phyloP scores from a whole-genome alignment of 2,113 vertebrate species.

The Zosterops pallidus region DNA sequence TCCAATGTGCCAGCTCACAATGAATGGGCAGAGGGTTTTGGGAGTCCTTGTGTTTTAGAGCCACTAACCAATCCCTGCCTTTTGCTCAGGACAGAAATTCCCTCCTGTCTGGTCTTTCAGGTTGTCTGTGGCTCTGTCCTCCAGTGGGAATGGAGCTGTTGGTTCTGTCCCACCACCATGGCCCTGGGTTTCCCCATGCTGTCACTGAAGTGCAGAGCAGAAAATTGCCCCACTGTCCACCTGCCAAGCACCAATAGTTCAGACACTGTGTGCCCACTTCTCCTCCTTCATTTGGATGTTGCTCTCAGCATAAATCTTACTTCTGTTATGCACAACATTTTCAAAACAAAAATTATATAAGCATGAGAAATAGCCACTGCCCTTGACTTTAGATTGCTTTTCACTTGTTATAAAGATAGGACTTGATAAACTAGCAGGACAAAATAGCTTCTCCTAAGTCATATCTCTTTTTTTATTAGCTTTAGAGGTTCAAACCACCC shows the following conservation, averaged over 20 bases:
- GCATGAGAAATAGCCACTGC: neutral
- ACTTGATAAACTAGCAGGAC: neutral
- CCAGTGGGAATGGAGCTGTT: neutral
- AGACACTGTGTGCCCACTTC: neutral
- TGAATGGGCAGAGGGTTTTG: neutral
- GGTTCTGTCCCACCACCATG: accelerated
- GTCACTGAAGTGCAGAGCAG: neutral
- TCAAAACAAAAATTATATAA: neutral
- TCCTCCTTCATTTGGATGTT: neutral
- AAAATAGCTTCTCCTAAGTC: neutral
- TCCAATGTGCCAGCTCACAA: neutral
- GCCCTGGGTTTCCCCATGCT: accelerated
- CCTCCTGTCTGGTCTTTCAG: neutral
- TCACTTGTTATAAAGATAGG: neutral
- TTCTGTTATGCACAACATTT: neutral
- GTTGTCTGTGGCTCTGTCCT: neutral
- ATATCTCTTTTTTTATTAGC: neutral
- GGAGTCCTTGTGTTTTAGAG: neutral
- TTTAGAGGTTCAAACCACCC: neutral
- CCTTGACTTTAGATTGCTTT: neutral
- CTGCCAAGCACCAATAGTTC: neutral
- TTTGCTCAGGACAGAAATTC: neutral
- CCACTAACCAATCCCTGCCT: neutral
- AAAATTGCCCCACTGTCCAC: neutral
- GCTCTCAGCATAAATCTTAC: neutral